Conservation (phyloP, 1,140 invertebrate genomes). For the Archivesica marissinica region DNA sequence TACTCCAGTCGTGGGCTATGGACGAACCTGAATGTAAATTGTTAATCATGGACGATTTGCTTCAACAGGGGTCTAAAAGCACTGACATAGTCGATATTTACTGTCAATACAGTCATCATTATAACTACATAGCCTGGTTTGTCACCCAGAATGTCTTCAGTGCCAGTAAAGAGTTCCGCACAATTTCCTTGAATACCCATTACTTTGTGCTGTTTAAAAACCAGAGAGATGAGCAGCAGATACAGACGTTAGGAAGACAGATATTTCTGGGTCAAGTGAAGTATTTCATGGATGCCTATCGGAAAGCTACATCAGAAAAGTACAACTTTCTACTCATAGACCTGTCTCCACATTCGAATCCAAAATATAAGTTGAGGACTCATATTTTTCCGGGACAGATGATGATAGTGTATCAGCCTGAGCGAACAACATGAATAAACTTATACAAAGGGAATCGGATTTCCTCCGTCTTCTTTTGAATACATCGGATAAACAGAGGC, state of each 20-base stretch:
- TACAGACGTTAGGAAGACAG: slow-evolving; percentile 58
- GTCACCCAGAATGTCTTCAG: slow-evolving; percentile 36
- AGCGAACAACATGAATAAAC: neutral
- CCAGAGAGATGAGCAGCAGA: slow-evolving; percentile 27
- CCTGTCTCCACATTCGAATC: slow-evolving; percentile 11
- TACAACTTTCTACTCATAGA: slow-evolving; percentile 20
- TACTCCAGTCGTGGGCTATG: neutral
- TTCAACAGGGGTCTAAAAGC: neutral
- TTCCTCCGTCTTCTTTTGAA: slow-evolving; percentile 32
- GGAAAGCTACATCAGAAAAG: neutral
- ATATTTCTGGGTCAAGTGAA: slow-evolving; percentile 40
- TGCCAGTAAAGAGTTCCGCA: slow-evolving; percentile 43
- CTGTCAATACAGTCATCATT: slow-evolving; percentile 25
- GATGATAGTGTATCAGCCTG: neutral
- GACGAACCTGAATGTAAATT: neutral
- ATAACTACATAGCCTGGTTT: neutral
- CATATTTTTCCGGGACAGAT: slow-evolving; percentile 24
- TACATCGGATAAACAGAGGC: slow-evolving; percentile 2
- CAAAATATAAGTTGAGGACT: slow-evolving; percentile 13
- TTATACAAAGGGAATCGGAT: slow-evolving; percentile 12
- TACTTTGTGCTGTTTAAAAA: slow-evolving; percentile 55
- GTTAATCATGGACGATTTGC: neutral
- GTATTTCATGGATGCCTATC: slow-evolving; percentile 37
- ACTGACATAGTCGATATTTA: neutral
- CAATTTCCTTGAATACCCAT: slow-evolving; percentile 54